Conservation (phyloP, 1,140 invertebrate genomes). For the Macrocentrus cingulum region DNA sequence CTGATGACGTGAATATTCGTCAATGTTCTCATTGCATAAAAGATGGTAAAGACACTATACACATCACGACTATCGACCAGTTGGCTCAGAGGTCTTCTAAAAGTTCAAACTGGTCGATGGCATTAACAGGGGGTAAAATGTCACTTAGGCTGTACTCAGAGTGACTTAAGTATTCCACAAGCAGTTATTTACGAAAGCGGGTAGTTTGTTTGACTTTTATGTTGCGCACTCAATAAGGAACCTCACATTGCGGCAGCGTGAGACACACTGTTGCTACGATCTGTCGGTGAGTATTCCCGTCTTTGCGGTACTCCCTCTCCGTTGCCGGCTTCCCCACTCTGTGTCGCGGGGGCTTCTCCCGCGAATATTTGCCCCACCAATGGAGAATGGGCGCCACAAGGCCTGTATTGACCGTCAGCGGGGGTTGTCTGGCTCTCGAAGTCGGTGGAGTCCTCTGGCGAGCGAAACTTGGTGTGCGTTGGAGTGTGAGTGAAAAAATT, state of each 20-base stretch:
- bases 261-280: conserved; percentile 19
- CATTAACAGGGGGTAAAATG: no score
- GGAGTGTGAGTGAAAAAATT: not conserved
- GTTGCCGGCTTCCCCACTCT: not conserved
- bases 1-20: no score
- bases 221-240: no score
- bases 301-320: not conserved
- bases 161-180: no score
- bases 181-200: no score
- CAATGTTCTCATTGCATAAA: no score
- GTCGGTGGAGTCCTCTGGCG: not conserved
- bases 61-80: no score
- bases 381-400: not conserved
- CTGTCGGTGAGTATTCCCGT: conserved; percentile 7
- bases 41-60: no score
- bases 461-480: not conserved
- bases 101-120: no score
- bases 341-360: not conserved
- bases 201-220: no score
- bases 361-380: not conserved
- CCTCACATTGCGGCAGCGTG: not conserved
- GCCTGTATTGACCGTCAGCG: not conserved
- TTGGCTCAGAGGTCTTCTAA: no score
- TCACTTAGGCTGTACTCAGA: no score
- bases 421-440: not conserved